A percentile compares a stretch with the other conserved stretches of the same genome.
Conservation (phyloP, 1,140 invertebrate species). For the Planococcus citri region DNA sequence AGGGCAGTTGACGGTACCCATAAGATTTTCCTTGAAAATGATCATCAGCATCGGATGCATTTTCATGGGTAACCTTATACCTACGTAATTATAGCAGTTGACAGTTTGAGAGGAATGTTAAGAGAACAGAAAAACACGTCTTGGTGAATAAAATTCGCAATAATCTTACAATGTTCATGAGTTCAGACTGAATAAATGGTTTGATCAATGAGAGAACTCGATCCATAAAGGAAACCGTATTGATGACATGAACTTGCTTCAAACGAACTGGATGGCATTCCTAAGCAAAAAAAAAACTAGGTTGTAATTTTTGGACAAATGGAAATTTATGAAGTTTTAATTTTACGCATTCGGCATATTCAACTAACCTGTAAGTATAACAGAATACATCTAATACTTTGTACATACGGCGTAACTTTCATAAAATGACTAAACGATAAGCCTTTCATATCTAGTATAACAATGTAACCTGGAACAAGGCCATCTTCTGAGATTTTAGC, state of each 20-base stretch:
- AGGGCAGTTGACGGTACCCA: no score
- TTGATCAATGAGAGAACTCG: constrained; percentile 45
- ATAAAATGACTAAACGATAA: constrained; percentile 46
- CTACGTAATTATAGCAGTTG: no score
- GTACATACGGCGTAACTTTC: constrained; percentile 38
- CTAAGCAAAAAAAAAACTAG: constrained; percentile 35
- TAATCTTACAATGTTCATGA: constrained; percentile 44
- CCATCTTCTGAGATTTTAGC: constrained; percentile 46
- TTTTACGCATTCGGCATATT: background rate
- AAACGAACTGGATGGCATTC: constrained; percentile 49
- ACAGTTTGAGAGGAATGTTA: no score
- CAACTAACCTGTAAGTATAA: constrained; percentile 46
- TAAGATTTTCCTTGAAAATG: no score
- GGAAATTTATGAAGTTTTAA: background rate
- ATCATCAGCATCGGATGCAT: no score
- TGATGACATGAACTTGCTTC: constrained; percentile 47
- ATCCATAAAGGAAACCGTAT: constrained; percentile 47
- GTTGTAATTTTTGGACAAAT: background rate
- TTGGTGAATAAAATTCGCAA: no score
- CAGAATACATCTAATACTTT: constrained; percentile 45
- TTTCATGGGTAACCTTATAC: no score
- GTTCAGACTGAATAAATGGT: constrained; percentile 50
- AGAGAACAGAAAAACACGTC: no score
- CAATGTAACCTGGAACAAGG: constrained; percentile 46
- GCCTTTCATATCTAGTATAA: constrained; percentile 53